Conservation (phyloP, 2,888 invertebrate genomes). For the Drosophila neotestacea region DNA sequence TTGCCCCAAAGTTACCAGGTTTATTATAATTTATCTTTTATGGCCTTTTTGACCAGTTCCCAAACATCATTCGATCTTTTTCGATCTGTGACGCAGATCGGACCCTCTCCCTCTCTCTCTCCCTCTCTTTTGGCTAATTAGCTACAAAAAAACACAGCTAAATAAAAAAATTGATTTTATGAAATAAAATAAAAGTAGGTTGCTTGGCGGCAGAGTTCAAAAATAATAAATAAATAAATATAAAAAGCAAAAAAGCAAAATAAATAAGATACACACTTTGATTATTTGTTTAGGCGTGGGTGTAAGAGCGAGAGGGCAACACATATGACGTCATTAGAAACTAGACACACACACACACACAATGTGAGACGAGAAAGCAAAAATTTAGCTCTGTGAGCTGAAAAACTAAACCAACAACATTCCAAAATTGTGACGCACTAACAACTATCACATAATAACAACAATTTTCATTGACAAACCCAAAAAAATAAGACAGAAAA, state of each 20-base stretch:
- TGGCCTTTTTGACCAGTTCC: conserved; percentile 48
- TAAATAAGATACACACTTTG: conserved; percentile 4
- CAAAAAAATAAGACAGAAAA: background rate
- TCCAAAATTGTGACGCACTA: conserved; percentile 69
- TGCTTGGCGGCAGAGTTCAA: conserved; percentile 54
- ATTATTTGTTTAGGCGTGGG: conserved; percentile 13
- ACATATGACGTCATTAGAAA: conserved; percentile 27
- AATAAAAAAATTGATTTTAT: conserved; percentile 13
- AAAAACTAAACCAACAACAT: conserved; percentile 68
- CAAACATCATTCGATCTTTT: conserved; percentile 26
- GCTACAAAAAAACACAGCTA: conserved; percentile 20
- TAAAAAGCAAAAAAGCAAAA: background rate
- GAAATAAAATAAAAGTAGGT: conserved; percentile 37
- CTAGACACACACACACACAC: background rate
- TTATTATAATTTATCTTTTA: conserved; percentile 37
- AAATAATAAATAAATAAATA: conserved; percentile 32
- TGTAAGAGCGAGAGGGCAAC: conserved; percentile 6
- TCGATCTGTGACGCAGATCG: conserved; percentile 58
- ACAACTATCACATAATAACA: conserved; percentile 26
- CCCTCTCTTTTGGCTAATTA: conserved; percentile 30
- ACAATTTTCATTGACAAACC: conserved; percentile 63
- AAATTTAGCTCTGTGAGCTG: conserved; percentile 8
- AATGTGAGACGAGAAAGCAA: conserved; percentile 17
- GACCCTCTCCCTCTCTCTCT: background rate
- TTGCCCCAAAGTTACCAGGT: conserved; percentile 22